Percentiles rank a stretch among this genome's conserved stretches.
phyloP scores from a whole-genome alignment of 2,113 vertebrate genomes.

The Lampris megalopsis region DNA sequence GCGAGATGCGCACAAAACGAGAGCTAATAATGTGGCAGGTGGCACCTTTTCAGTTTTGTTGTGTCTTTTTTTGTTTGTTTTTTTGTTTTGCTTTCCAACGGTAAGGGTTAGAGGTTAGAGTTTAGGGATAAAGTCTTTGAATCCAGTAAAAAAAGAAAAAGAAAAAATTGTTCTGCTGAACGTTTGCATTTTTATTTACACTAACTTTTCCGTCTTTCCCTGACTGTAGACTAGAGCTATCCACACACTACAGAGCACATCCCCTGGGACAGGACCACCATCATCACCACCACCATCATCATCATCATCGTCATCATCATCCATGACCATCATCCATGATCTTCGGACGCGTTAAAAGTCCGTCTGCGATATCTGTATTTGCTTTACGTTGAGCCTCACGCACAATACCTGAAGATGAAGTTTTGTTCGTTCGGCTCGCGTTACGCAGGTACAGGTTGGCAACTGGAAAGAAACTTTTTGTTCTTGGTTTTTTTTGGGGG shows the following conservation, averaged over 20 bases:
- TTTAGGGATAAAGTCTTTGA: background rate
- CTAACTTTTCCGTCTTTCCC: constrained; percentile 50
- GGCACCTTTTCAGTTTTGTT: background rate
- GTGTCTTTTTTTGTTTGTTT: too few species aligned
- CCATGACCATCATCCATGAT: background rate
- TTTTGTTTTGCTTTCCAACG: background rate
- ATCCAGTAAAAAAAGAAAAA: background rate
- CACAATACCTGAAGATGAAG: constrained; percentile 98
- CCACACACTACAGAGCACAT: background rate
- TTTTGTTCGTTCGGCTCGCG: constrained; percentile 99
- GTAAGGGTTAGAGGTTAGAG: constrained; percentile 72
- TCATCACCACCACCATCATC: background rate
- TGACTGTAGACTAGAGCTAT: constrained; percentile 10
- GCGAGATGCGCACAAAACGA: constrained; percentile 44
- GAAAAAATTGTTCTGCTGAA: background rate
- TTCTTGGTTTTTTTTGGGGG: constrained; percentile 18
- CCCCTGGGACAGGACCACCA: background rate
- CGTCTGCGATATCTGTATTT: constrained; percentile 85
- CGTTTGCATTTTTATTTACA: background rate
- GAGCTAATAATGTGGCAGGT: constrained; percentile 6
- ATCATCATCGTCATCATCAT: background rate
- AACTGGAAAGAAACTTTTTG: constrained; percentile 61
- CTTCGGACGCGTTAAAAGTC: too few species aligned
- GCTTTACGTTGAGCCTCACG: constrained; percentile 99
- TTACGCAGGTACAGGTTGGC: constrained; percentile 95